Evolutionary conservation across 2,113 vertebrate genomes (phyloP).

Genomic region (Petroica traversi): DNA sequence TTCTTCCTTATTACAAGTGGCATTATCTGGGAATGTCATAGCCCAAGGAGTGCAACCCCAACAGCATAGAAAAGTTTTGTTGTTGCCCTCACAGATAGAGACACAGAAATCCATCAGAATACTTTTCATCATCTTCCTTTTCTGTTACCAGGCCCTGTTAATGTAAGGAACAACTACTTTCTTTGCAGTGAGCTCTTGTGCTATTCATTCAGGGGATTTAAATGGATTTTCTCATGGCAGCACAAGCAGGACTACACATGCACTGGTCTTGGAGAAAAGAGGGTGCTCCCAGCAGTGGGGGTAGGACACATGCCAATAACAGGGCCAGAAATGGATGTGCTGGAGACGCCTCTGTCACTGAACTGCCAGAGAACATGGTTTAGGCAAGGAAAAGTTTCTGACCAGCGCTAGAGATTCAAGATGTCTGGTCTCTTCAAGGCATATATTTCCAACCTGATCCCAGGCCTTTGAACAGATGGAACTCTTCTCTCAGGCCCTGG

Average conservation of each 20-base stretch:
- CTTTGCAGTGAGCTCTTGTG: constrained; percentile 45
- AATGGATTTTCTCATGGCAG: constrained; percentile 22
- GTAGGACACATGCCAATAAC: background rate
- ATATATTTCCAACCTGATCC: background rate
- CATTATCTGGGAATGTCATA: background rate
- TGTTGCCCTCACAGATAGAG: background rate
- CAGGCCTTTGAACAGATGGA: background rate
- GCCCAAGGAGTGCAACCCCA: constrained; percentile 11
- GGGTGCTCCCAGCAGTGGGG: background rate
- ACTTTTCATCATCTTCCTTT: background rate
- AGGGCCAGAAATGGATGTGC: background rate
- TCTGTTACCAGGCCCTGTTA: background rate
- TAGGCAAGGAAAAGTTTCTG: background rate
- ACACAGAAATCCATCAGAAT: constrained; percentile 49
- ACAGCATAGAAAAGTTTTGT: background rate
- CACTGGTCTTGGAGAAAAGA: background rate
- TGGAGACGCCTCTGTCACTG: background rate
- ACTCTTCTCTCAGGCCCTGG: background rate
- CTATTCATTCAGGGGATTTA: background rate
- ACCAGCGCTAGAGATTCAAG: background rate
- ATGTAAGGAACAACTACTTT: background rate
- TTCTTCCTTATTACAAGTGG: background rate
- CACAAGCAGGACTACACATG: background rate
- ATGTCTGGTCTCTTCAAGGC: background rate
- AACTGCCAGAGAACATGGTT: background rate